These are phyloP conservation scores for Ardeotis arabs DNA, from an alignment of 2,113 vertebrate species.

Conservation along the genomic window DNA sequence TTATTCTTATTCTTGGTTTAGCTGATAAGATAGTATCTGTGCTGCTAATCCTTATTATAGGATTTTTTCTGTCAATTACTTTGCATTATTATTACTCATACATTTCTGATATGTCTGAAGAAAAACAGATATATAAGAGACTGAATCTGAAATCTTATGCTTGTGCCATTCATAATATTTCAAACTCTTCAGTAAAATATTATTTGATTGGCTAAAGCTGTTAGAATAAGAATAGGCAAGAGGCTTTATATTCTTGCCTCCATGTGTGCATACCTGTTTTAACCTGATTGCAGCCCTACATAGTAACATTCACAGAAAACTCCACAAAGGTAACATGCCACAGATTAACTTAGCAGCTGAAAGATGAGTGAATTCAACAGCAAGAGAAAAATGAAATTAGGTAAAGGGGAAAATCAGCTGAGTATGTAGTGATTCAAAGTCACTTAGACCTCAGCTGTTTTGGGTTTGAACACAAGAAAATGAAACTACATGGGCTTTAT, in stretches of 20 bases:
- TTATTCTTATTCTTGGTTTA: neutral
- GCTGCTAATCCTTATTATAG: neutral
- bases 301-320: neutral
- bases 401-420: neutral
- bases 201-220: neutral
- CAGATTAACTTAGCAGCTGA: neutral
- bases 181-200: neutral
- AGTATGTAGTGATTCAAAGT: neutral
- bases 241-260: neutral
- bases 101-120: neutral
- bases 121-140: neutral
- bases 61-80: neutral
- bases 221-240: neutral
- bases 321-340: neutral
- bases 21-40: neutral
- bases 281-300: neutral
- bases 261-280: neutral
- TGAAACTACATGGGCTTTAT: neutral
- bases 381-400: neutral
- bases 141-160: neutral
- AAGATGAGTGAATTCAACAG: neutral
- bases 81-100: neutral
- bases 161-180: neutral
- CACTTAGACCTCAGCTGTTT: constrained; percentile 20
- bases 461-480: constrained; percentile 35